Conservation (phyloP, 2,888 invertebrate species). For the Germaria angustata region DNA sequence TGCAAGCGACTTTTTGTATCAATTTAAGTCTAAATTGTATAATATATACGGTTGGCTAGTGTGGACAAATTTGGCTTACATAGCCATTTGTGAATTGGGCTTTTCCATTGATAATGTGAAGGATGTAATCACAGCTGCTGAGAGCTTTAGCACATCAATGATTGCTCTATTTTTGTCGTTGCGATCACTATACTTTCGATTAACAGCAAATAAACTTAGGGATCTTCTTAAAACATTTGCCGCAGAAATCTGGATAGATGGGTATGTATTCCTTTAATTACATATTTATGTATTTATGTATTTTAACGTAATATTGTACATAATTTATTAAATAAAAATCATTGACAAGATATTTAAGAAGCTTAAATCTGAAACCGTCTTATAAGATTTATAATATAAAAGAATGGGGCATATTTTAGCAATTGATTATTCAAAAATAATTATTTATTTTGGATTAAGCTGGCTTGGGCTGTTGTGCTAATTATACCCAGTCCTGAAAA, state of each 20-base stretch:
- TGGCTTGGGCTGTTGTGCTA: no score
- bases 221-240: conserved; percentile 1
- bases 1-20: background rate
- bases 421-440: no score
- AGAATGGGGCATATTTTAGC: no score
- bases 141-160: conserved; percentile 27
- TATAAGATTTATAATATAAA: no score
- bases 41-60: conserved; percentile 19
- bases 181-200: conserved; percentile 30
- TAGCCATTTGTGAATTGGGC: background rate
- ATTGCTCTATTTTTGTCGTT: conserved; percentile 7
- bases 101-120: conserved; percentile 24
- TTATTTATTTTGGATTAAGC: no score
- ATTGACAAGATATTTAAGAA: no score
- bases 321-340: no score
- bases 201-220: background rate
- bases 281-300: no score
- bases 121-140: conserved; percentile 40
- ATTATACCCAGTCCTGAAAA: no score
- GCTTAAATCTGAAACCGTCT: no score
- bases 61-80: background rate
- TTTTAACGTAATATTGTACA: no score
- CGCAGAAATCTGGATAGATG: conserved; percentile 44
- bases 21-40: background rate
- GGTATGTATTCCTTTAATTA: conserved; percentile 11